phyloP scores from a whole-genome alignment of 64 coral and sea anemone species.

The Platygyra sinensis region DNA sequence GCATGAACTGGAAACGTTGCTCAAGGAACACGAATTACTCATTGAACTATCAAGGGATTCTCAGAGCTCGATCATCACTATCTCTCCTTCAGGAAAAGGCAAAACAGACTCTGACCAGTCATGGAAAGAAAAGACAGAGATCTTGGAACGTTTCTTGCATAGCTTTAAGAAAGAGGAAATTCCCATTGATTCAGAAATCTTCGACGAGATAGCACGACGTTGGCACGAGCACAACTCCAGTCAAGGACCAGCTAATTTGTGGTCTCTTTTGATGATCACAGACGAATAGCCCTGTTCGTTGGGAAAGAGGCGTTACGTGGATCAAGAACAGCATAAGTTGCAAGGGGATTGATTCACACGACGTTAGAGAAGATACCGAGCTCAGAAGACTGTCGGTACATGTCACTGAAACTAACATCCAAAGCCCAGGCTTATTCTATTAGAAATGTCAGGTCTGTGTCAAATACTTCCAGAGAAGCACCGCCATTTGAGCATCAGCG shows the following conservation, averaged over 20 bases:
- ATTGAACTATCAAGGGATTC: not conserved
- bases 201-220: constrained; percentile 8
- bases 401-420: not conserved
- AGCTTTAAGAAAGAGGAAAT: not conserved
- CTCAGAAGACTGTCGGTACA: constrained; percentile 17
- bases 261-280: not conserved
- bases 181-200: constrained; percentile 7
- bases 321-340: not conserved
- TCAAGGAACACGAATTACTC: not conserved
- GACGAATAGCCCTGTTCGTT: not conserved
- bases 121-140: not conserved
- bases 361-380: not conserved
- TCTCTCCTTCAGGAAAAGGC: not conserved
- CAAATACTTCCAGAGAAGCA: not conserved
- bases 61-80: not conserved
- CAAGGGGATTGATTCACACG: not conserved
- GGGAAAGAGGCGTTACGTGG: not conserved
- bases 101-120: not conserved
- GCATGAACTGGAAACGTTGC: not conserved
- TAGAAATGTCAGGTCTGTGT: not conserved
- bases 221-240: not conserved
- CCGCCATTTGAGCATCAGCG: not conserved
- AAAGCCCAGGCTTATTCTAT: not conserved
- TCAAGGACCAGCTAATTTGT: not conserved
- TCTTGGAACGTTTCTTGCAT: not conserved